A percentile compares a stretch with the other conserved stretches of the same genome.
These are phyloP conservation scores for Hippocampus mohnikei DNA, from an alignment of 2,113 vertebrate genomes.

Conservation along the genomic window DNA sequence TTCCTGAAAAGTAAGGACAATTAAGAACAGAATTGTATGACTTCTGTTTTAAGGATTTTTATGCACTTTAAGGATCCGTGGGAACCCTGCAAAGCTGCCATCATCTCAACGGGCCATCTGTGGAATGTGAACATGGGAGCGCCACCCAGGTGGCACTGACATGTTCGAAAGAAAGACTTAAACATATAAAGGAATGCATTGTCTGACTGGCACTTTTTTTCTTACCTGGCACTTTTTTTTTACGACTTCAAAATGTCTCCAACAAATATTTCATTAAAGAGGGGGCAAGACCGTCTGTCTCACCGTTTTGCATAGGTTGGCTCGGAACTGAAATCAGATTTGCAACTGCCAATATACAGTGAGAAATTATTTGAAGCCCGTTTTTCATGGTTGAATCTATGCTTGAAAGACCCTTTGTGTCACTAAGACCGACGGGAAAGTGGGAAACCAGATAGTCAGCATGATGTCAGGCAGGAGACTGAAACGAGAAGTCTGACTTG, in stretches of 20 bases:
- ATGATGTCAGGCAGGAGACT: constrained; percentile 10
- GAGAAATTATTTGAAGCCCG: not conserved
- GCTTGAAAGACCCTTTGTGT: constrained; percentile 48
- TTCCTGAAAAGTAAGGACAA: too few species aligned
- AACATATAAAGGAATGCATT: not conserved
- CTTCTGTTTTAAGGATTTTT: too few species aligned
- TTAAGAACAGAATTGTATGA: too few species aligned
- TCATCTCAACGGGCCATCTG: constrained; percentile 35
- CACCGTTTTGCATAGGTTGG: not conserved
- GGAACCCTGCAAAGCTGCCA: constrained; percentile 35
- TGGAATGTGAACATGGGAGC: constrained; percentile 29
- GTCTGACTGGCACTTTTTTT: not conserved
- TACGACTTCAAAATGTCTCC: too few species aligned
- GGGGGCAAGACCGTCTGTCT: not conserved
- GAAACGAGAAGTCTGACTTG: not conserved
- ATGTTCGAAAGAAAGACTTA: not conserved
- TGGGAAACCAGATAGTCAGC: not conserved
- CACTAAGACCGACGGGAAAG: constrained; percentile 31
- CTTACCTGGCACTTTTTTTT: not conserved
- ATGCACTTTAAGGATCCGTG: too few species aligned
- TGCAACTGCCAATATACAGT: not conserved
- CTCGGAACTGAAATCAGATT: not conserved
- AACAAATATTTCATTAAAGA: not conserved
- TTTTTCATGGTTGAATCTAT: constrained; percentile 39
- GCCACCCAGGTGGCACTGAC: constrained; percentile 8